Evolutionary conservation across 1,140 invertebrate species (phyloP).

Genomic region (Hylaeus volcanicus): DNA sequence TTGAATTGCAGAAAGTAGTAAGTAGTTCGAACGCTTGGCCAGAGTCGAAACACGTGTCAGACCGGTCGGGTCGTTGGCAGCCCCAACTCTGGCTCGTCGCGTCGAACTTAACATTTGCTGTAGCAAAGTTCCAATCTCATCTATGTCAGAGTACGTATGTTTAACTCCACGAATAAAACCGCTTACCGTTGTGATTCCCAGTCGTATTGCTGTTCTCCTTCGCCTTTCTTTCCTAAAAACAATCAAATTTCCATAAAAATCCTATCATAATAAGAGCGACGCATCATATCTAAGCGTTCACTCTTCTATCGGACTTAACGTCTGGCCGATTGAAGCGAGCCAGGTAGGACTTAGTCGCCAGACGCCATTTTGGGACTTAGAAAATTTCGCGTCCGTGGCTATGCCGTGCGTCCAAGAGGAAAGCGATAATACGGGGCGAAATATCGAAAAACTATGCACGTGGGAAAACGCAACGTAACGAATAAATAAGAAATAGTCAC

Average conservation of each 20-base stretch:
- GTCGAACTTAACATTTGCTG: conserved; percentile 22
- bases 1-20: conserved; percentile 24
- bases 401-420: conserved; percentile 68
- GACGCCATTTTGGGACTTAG: conserved; percentile 93
- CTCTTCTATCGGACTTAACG: conserved; percentile 33
- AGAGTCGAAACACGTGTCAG: conserved; percentile 49
- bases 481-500: conserved; percentile 54
- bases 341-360: conserved; percentile 84
- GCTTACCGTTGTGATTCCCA: conserved; percentile 77
- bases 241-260: conserved; percentile 15
- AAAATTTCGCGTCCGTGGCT: conserved; percentile 83
- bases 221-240: conserved; percentile 75
- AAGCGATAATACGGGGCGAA: conserved; percentile 54
- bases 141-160: conserved; percentile 28
- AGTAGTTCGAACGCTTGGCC: conserved; percentile 27
- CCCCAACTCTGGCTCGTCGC: conserved; percentile 6
- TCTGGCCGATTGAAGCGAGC: conserved; percentile 28
- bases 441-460: conserved; percentile 58
- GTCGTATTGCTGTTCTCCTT: conserved; percentile 75
- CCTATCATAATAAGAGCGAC: background rate
- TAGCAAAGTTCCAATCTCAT: conserved; percentile 32
- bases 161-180: conserved; percentile 43
- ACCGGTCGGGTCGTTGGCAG: conserved; percentile 51
- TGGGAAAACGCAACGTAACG: background rate
- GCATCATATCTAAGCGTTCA: conserved; percentile 31